These are phyloP conservation scores for Gephyroberyx darwinii DNA, from an alignment of 2,797 vertebrate genomes.

Conservation along the genomic window DNA sequence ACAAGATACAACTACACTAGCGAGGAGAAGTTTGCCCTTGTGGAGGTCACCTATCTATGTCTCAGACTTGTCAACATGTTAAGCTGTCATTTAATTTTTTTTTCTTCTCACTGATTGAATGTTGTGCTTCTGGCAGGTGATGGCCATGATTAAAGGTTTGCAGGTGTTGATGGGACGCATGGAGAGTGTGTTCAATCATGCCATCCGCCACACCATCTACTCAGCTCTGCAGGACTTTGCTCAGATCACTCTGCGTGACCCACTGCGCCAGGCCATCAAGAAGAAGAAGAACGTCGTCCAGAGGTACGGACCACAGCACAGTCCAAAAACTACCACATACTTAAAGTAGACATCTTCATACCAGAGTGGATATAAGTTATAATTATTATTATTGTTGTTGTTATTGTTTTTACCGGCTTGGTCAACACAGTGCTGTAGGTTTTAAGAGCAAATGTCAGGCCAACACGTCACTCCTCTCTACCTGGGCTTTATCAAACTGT, in stretches of 20 bases:
- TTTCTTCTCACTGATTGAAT: background rate
- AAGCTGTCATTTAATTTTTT: background rate
- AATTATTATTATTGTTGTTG: no score
- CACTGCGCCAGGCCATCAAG: constrained; percentile 95
- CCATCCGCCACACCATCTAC: constrained; percentile 98
- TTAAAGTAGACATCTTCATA: no score
- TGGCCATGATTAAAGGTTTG: constrained; percentile 98
- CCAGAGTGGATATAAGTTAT: no score
- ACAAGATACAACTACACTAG: constrained; percentile 98
- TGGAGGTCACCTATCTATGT: constrained; percentile 84
- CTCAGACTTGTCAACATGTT: background rate
- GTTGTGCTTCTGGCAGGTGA: constrained; percentile 83
- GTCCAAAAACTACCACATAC: background rate
- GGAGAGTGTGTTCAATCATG: constrained; percentile 99
- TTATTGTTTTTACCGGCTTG: no score
- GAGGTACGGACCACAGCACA: constrained; percentile 78
- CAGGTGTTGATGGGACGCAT: constrained; percentile 98
- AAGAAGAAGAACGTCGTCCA: constrained; percentile 98
- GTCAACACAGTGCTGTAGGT: no score
- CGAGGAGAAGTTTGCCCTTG: constrained; percentile 98
- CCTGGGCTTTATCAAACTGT: no score
- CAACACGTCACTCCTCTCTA: no score
- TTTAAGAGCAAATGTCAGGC: no score
- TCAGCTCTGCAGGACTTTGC: constrained; percentile 96
- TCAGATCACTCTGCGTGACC: constrained; percentile 92